Base-by-base conservation (phyloP, 2,888 invertebrate genomes). In the Polydrusus tereticollis region DNA sequence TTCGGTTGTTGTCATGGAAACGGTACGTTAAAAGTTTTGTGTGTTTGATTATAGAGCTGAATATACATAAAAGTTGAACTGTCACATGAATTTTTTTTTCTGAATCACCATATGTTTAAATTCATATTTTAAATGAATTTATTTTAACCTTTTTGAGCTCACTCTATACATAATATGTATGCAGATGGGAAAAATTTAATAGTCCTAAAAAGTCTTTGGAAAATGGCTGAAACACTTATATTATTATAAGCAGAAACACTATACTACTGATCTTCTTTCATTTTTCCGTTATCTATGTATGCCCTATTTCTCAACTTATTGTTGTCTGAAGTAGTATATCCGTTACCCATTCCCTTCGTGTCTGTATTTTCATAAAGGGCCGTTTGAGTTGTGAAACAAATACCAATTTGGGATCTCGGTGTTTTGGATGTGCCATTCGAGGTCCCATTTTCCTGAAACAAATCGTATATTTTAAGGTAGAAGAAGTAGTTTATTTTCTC, bases 291-390 rank as follows among this genome's bases (percentile, higher is more conserved):
- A 73, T 87, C 86, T 69, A 88, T 86, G 77, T 86, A 88, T 14
- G 86, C 88, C 20, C 88, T 83, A 72, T 88, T 88, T 75, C 88
- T 84, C 12, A 88, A 77, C 6, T 85, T 84, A 23, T 81, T 83
- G 72, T 85, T 85, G n/a, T 81, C 79, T 14, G 81, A 79, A 7
- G 87, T 85, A 52, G 87, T 88, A 80, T 88, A 88, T 20, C 88
- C 87, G 12, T 87, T 88, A 1, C 84, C 82, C 81, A 88, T 86
- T 75, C 76, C 76, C 82, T 86, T 83, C 79, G 86, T 74, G 81
- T 83, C 77, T 78, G 85, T 79, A 82, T 87, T 76, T 81, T 86
- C 80, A 78, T 84, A 81, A 58, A 85, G 75, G 66, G 85, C 78
- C 52, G 82, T 80, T 81, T 85, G 84, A 7, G 80, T 78, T 10